Evolutionary conservation across 2,113 vertebrate genomes (phyloP).

Genomic region (Cacatua alba): DNA sequence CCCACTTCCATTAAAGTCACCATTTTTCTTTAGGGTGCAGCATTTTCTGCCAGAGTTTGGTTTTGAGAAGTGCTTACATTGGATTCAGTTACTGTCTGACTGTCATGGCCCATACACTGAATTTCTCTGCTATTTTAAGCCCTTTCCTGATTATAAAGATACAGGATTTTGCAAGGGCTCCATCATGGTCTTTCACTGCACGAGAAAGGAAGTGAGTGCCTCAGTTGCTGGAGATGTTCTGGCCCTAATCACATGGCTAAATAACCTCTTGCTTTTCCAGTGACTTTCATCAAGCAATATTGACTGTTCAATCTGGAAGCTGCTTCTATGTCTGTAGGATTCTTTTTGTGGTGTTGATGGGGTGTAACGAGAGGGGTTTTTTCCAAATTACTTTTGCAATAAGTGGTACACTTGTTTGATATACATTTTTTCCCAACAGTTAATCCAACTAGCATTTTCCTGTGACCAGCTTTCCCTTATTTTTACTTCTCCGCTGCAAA

Average conservation of each 20-base stretch:
- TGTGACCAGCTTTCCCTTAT: slow-evolving; percentile 27
- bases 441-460: slow-evolving; percentile 41
- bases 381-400: slow-evolving; percentile 18
- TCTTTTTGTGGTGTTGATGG: slow-evolving; percentile 35
- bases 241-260: slow-evolving; percentile 52
- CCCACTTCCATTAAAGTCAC: slow-evolving; percentile 58
- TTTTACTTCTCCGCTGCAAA: slow-evolving; percentile 64
- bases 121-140: slow-evolving; percentile 43
- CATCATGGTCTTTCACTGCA: slow-evolving; percentile 38
- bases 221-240: slow-evolving; percentile 57
- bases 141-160: slow-evolving; percentile 50
- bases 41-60: slow-evolving; percentile 55
- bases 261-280: slow-evolving; percentile 57
- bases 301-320: slow-evolving; percentile 44
- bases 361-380: slow-evolving; percentile 12
- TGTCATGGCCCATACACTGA: slow-evolving; percentile 34
- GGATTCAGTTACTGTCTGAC: slow-evolving; percentile 56
- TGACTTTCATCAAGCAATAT: slow-evolving; percentile 34
- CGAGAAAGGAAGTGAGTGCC: slow-evolving; percentile 46
- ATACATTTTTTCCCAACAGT: background rate
- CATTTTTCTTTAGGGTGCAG: slow-evolving; percentile 64
- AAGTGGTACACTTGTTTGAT: slow-evolving; percentile 1
- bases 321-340: slow-evolving; percentile 40
- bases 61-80: slow-evolving; percentile 48
- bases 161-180: slow-evolving; percentile 35